Evolutionary conservation across 1,140 invertebrate genomes (phyloP), one percentile per base, ranked within the genome.

Genomic region (Cydia fagiglandana): DNA sequence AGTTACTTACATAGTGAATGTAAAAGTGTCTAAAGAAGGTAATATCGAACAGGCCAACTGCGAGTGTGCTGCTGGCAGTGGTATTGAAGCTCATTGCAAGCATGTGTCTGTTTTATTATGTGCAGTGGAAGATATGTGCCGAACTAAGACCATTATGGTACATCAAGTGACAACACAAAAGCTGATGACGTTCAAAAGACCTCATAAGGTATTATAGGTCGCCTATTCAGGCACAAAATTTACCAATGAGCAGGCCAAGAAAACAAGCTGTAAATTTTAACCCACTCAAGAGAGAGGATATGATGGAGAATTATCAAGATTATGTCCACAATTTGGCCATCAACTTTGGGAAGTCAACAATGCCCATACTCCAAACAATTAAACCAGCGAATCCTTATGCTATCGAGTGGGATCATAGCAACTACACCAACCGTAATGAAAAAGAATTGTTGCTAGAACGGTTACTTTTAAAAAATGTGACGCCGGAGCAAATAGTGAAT

Each of bases 51-150:
- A 56, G 6, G 15, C 15, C 53, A n/a, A 56, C 15, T 56, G 53
- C 17, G 53, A 56, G 17, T 56, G 53, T 56, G 15, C 53, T 56
- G 53, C 53, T 4, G 53, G 53, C 17, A 56, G 80, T 73, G 77
- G 64, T 73, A 76, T 75, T 74, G 75, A 80, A 78, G 77, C 75
- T 64, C 47, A 74, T 64, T 74, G 61, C 38, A 74, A 77, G 75
- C 73, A 74, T 74, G 77, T 82, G 74, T 76, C 74, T 73, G 70
- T 50, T 6, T 10, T 50, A 4, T 45, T 73, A 24, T 73, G 5
- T 6, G 70, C 24, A 15, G 41, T 45, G 2, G 13, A 73, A 20
- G 20, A 45, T 24, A 41, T 73, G 38, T 24, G 3, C 13, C 2
- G 20, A 13, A 50, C 2, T 15, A 73, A 73, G 12, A 17, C 15